Evolutionary conservation across 1,140 invertebrate genomes (phyloP).

Genomic region (Panulirus ornatus): DNA sequence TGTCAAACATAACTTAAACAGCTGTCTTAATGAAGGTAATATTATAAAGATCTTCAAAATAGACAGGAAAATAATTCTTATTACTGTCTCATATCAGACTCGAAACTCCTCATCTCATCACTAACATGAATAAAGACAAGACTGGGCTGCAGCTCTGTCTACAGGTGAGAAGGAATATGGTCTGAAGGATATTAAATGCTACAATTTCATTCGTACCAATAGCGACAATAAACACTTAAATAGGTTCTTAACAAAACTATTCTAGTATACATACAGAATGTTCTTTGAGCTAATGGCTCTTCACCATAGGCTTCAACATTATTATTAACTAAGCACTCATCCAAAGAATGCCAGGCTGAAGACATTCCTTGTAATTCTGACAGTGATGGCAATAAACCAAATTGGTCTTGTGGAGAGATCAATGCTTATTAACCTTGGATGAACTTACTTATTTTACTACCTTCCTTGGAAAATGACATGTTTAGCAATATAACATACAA

Average conservation of each 20-base stretch:
- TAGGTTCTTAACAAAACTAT: slow-evolving; percentile 70
- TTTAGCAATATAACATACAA: slow-evolving; percentile 15
- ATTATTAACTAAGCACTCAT: slow-evolving; percentile 54
- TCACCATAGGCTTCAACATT: slow-evolving; percentile 38
- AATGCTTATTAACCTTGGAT: neutral
- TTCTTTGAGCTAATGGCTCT: slow-evolving; percentile 62
- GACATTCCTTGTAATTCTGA: slow-evolving; percentile 24
- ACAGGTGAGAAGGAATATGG: slow-evolving; percentile 60
- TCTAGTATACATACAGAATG: slow-evolving; percentile 67
- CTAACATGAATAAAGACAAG: slow-evolving; percentile 32
- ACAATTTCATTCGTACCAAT: slow-evolving; percentile 50
- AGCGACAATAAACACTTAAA: slow-evolving; percentile 58
- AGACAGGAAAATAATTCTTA: slow-evolving; percentile 24
- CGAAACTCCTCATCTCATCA: slow-evolving; percentile 50
- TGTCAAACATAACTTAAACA: neutral
- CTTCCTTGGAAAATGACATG: neutral
- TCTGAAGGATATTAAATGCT: slow-evolving; percentile 44
- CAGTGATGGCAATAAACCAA: slow-evolving; percentile 33
- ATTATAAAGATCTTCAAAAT: neutral
- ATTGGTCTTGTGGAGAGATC: slow-evolving; percentile 43
- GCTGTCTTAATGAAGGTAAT: neutral
- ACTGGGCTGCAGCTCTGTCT: slow-evolving; percentile 48
- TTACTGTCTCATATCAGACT: slow-evolving; percentile 26
- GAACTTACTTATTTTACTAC: neutral
- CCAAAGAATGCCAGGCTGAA: slow-evolving; percentile 21